Evolutionary conservation across 2,113 vertebrate genomes (phyloP).

Genomic region (Rattus norvegicus): GRCr8 NC_086029.1:65675501-65676000

Average conservation of each 20-base stretch:
- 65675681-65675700: not conserved
- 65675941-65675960: not conserved
- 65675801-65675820: not conserved
- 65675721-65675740: not conserved
- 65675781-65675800: not conserved
- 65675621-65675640: not conserved
- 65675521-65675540: constrained; percentile 31
- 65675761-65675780: not conserved
- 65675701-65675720: not conserved
- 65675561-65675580: not conserved
- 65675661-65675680: not conserved
- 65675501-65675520: constrained; percentile 56
- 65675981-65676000: not conserved
- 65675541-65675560: not conserved
- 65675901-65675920: not conserved
- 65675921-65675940: not conserved
- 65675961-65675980: not conserved
- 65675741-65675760: not conserved
- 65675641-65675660: not conserved
- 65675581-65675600: not conserved
- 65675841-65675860: not conserved
- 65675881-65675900: not conserved
- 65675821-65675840: not conserved
- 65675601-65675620: not conserved
- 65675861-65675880: not conserved